Base-by-base conservation (phyloP, 30 jellyfish, hydroid and myxozoan genomes). In the Turritopsis rubra region DNA sequence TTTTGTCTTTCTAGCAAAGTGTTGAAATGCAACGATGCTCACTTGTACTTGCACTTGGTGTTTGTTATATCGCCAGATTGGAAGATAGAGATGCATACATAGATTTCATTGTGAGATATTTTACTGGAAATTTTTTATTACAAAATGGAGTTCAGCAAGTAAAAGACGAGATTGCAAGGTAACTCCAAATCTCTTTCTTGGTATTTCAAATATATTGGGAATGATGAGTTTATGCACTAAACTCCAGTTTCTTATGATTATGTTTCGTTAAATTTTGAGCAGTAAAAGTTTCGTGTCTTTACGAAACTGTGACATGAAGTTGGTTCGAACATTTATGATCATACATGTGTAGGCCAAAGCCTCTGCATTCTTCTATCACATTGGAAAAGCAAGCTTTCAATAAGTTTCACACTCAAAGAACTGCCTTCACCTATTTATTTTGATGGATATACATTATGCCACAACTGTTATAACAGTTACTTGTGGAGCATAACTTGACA, bases 21-120 rank as follows among this genome's bases (percentile, higher is more conserved):
- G 60, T 27, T n/a, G 84, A 81, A 54, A 72, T 29, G 78, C 70
- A n/a, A 31, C 82, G 84, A 76, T 21, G 85, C 66, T 75, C 95
- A 18, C 81, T 87, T 23, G 76, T 80, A 29, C 81, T 83, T 54
- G 89, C 96, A 8, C 89, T 89, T 65, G 79, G 71, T 21, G 93
- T 89, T 3, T 89, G 96, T 87, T 89, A 89, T 78, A 89, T 89
- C 25, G 95, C 90, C 16, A 86, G 95, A 13, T 66, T 87, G 71
- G 95, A 87, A 79, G 77, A 81, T 54, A 28, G 96, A 52, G 82
- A 84, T 25, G n/a, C 20, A 20, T 89, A 89, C 72, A 70, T 66
- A 25, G 54, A 70, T 17, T 30, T 1, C 60, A 83, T 89, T 28
- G 89, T 86, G 17, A 1, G 30, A 4, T 70, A 23, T 31, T 89